These are phyloP conservation scores for Acrocera orbiculus DNA, from an alignment of 2,888 invertebrate species.

Conservation along the genomic window DNA sequence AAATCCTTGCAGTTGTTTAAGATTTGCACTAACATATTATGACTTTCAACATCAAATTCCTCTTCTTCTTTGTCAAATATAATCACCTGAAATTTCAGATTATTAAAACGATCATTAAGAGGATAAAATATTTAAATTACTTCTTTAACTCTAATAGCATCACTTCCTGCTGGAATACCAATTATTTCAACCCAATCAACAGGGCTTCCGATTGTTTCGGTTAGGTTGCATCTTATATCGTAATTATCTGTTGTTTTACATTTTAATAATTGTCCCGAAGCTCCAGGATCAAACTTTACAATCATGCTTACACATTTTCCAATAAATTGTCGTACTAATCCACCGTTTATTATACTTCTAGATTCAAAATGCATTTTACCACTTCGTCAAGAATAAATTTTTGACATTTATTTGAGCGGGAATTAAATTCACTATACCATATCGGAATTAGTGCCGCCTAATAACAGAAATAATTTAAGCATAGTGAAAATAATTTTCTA, in stretches of 20 bases:
- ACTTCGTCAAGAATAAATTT: too few relatives aligned
- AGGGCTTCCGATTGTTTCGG: conserved; percentile 16
- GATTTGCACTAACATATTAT: conserved; percentile 25
- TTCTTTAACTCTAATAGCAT: conserved; percentile 22
- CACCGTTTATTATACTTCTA: conserved; percentile 22
- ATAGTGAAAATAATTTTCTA: too few relatives aligned
- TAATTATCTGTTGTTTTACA: conserved; percentile 21
- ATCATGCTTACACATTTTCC: conserved; percentile 25
- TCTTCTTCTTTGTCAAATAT: conserved; percentile 22
- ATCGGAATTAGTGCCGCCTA: too few relatives aligned
- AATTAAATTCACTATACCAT: too few relatives aligned
- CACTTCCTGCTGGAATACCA: conserved; percentile 18
- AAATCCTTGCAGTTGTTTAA: conserved; percentile 21
- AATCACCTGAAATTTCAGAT: conserved; percentile 24
- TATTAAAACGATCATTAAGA: not conserved
- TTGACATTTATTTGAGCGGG: too few relatives aligned
- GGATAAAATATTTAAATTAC: conserved; percentile 16
- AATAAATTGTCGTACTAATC: conserved; percentile 20
- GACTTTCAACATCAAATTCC: conserved; percentile 25
- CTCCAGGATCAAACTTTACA: conserved; percentile 20
- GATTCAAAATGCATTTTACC: conserved; percentile 23
- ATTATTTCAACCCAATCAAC: conserved; percentile 28
- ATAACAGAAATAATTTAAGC: too few relatives aligned
- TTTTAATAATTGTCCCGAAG: conserved; percentile 17
- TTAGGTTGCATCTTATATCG: conserved; percentile 18